Base-by-base conservation (phyloP, 2,797 vertebrate species). In the Arvicola amphibius region DNA sequence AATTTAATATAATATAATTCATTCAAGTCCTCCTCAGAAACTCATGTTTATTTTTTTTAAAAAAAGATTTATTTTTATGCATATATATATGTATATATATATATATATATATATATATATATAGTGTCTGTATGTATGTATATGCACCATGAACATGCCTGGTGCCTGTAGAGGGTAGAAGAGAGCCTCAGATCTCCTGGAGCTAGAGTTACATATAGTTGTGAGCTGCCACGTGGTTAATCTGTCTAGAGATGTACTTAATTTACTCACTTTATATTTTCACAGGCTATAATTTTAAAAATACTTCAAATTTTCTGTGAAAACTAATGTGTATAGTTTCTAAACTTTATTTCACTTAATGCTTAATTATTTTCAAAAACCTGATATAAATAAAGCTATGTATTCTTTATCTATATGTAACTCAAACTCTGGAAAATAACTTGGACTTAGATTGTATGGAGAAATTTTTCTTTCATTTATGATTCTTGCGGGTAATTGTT, bases 1-100 rank as follows among this genome's bases (percentile, higher is more conserved):
- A 89, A 89, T 93, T 95, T 92, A 92, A 25, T 71, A 76, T 56
- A 94, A 95, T 94, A 76, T 56, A 94, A 95, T 94, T 92, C 76
- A 21, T 93, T 94, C 65, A 89, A 59, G 79, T 87, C 14, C 87
- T 89, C 14, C 43, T 95, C 51, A 86, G 69, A 92, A 92, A 91
- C 63, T 74, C 16, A 40, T 83, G 32, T 29, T 11, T 73, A 19
- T 17, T 71, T 69, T 69, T 71, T 53, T 3, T 25, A 27, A 69
- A 12, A 84, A 16, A 53, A 53, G 5, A 21, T 84, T 46, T 34
- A 21, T 48, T 85, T 48, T 85, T 67, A n/a, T 67, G 61, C 23
- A 32, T 84, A 17, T 43, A 34, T 46, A n/a, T 67, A n/a, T 67
- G 61, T 25, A 32, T 84, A 17, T 43, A 34, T 46, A 32, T 84